Base-by-base conservation (phyloP, 2,888 invertebrate genomes). In the Acrobasis suavella region DNA sequence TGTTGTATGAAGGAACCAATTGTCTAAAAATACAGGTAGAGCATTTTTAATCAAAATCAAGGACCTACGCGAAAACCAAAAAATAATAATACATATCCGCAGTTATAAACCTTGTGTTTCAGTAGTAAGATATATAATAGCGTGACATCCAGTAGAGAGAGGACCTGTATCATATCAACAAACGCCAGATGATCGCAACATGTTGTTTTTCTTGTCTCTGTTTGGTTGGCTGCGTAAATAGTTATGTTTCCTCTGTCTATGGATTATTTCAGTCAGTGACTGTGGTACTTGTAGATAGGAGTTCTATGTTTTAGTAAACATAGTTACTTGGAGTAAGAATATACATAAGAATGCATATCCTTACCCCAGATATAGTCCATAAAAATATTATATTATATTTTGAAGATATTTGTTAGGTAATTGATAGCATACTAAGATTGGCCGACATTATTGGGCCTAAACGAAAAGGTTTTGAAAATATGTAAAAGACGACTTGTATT, bases 111-210 rank as follows among this genome's bases (percentile, higher is more conserved):
- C 50, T 37, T 50, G 8, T 15, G 5, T 9, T 2, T 22, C 15
- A 15, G 50, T n/a, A 37, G 15, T 50, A 60, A 60, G 60, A 22
- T 14, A 17, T 51, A 60, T 51, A 50, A 16, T 60, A 8, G 39
- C 10, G 17, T 15, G 5, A 42, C n/a, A 60, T 22, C n/a, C 63
- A 14, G n/a, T 56, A 49, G 66, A 68, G 69, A 66, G 66, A 67
- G 16, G 39, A 63, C 22, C 51, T 58, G 50, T 42, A 58, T 42
- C 42, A 51, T 59, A 69, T 67, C 58, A 64, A 65, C 56, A 50
- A 59, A 51, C 42, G 39, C 60, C 60, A 60, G 60, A 60, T 42
- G 51, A 60, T 60, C 51, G 14, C 60, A 52, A 60, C 39, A 17
- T 51, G 50, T 50, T 50, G 59, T 50, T 37, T n/a, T 17, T 50